These are phyloP conservation scores for Mesorhabditis belari DNA, from an alignment of 2,888 invertebrate genomes.

Conservation along the genomic window DNA sequence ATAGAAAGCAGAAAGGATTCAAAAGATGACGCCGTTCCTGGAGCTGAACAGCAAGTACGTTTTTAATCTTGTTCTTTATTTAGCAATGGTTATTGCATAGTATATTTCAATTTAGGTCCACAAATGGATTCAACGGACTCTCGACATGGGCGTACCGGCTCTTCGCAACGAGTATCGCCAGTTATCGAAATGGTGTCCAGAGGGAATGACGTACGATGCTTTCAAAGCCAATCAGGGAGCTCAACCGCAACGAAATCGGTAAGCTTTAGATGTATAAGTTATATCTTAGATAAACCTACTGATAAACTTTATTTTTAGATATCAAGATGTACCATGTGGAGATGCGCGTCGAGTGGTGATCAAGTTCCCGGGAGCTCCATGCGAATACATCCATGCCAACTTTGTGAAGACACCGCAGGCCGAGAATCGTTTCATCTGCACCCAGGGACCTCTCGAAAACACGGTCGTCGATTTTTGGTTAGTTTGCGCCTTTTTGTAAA, in stretches of 20 bases:
- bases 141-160: constrained; percentile 27
- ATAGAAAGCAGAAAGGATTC: too few relatives aligned
- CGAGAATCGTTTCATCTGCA: constrained; percentile 34
- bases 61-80: too few relatives aligned
- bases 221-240: constrained; percentile 24
- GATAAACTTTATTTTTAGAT: constrained; percentile 5
- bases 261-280: not conserved
- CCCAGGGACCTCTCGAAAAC: constrained; percentile 27
- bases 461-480: constrained; percentile 28
- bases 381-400: constrained; percentile 40
- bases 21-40: too few relatives aligned
- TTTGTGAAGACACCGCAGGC: constrained; percentile 24
- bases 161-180: constrained; percentile 29
- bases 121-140: constrained; percentile 23
- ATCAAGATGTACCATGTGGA: constrained; percentile 38
- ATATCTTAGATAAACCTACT: not conserved
- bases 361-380: constrained; percentile 16
- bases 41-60: too few relatives aligned
- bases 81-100: too few relatives aligned
- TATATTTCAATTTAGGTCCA: constrained; percentile 8
- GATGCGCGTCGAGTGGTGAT: constrained; percentile 27
- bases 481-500: not conserved
- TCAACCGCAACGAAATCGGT: constrained; percentile 12
- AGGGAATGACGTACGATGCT: constrained; percentile 22
- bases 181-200: constrained; percentile 26